Evolutionary conservation across 2,888 invertebrate species (phyloP).

Genomic region (Augochlorella aurata): DNA sequence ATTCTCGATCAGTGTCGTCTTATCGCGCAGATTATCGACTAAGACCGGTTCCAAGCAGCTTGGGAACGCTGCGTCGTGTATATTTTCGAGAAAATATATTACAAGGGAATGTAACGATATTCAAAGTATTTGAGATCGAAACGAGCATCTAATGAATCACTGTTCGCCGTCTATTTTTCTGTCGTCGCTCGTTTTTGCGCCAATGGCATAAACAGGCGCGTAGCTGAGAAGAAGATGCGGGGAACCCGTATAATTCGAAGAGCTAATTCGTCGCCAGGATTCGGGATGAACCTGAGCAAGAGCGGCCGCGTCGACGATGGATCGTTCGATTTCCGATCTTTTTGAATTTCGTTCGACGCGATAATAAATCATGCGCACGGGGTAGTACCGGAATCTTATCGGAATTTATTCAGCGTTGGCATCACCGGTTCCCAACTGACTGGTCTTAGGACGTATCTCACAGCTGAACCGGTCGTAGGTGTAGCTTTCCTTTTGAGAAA

Average conservation of each 20-base stretch:
- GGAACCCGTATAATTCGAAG: background rate
- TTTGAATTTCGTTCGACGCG: slow-evolving; percentile 22
- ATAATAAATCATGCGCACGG: background rate
- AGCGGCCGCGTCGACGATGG: background rate
- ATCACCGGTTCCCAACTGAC: slow-evolving; percentile 35
- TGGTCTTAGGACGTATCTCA: slow-evolving; percentile 38
- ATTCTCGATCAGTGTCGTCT: slow-evolving; percentile 34
- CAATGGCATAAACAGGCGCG: background rate
- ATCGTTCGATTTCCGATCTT: slow-evolving; percentile 20
- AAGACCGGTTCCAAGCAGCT: slow-evolving; percentile 34
- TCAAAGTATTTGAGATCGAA: slow-evolving; percentile 33
- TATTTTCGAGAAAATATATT: slow-evolving; percentile 26
- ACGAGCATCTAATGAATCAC: slow-evolving; percentile 1
- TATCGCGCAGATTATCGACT: slow-evolving; percentile 36
- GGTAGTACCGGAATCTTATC: slow-evolving; percentile 40
- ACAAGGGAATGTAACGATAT: slow-evolving; percentile 4
- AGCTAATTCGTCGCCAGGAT: background rate
- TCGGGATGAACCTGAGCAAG: background rate
- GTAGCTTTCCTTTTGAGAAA: slow-evolving; percentile 7
- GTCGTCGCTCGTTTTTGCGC: background rate
- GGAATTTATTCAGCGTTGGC: slow-evolving; percentile 29
- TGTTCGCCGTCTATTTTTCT: background rate
- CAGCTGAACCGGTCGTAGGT: slow-evolving; percentile 47
- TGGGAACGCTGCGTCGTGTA: slow-evolving; percentile 12
- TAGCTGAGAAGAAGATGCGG: no score